Evolutionary conservation across 1,140 invertebrate species (phyloP).

Genomic region (Eufriesea mexicana): DNA sequence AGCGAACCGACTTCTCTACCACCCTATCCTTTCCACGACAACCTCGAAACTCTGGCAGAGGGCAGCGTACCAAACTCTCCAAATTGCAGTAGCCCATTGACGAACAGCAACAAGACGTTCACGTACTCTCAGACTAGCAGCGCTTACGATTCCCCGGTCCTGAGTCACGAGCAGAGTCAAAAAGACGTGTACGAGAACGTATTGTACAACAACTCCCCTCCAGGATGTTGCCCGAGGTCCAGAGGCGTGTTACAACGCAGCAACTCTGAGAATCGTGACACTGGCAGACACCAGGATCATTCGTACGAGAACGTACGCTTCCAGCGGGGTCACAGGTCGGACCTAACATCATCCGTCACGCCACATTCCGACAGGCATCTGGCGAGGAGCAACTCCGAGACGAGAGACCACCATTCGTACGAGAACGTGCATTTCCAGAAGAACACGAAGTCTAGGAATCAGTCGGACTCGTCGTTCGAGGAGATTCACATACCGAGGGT

Average conservation of each 20-base stretch:
- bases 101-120: constrained; percentile 50
- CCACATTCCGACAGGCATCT: constrained; percentile 61
- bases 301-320: constrained; percentile 68
- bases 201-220: constrained; percentile 43
- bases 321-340: constrained; percentile 56
- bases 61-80: constrained; percentile 74
- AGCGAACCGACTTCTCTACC: constrained; percentile 71
- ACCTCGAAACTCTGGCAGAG: constrained; percentile 73
- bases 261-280: constrained; percentile 68
- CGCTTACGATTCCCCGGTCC: constrained; percentile 38
- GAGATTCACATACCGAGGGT: constrained; percentile 77
- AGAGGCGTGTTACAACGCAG: constrained; percentile 62
- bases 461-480: constrained; percentile 67
- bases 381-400: constrained; percentile 61
- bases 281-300: constrained; percentile 47
- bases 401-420: constrained; percentile 65
- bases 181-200: constrained; percentile 67
- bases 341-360: constrained; percentile 43
- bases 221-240: constrained; percentile 47
- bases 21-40: constrained; percentile 74
- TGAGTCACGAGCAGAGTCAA: constrained; percentile 26
- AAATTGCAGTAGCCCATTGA: constrained; percentile 54
- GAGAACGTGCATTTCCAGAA: constrained; percentile 73
- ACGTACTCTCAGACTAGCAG: constrained; percentile 53
- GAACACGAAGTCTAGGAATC: constrained; percentile 49